Percentiles rank a stretch among this genome's conserved stretches.
phyloP scores from a whole-genome alignment of 2,113 vertebrate species.

The Neolamprologus variostigma region DNA sequence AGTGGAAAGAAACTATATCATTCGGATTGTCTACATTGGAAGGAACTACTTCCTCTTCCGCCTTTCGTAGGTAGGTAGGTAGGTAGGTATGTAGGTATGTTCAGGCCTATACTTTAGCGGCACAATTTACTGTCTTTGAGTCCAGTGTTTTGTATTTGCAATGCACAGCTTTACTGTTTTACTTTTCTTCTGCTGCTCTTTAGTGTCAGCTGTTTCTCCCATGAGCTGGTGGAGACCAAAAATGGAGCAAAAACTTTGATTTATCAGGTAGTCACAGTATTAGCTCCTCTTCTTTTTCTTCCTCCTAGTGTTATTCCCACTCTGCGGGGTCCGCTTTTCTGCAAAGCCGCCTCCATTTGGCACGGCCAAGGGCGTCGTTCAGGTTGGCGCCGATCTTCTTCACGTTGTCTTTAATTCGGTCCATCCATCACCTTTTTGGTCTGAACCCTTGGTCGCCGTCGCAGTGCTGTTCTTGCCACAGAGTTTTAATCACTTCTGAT shows the following conservation, averaged over 20 bases:
- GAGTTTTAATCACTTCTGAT: background rate
- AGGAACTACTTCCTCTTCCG: background rate
- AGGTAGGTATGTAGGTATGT: background rate
- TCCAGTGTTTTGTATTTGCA: background rate
- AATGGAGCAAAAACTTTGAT: background rate
- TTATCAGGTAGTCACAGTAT: background rate
- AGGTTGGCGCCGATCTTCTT: background rate
- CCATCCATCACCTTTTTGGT: background rate
- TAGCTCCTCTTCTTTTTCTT: background rate
- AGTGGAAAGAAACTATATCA: background rate
- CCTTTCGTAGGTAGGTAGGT: background rate
- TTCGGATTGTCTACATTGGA: background rate
- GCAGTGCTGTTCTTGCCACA: background rate
- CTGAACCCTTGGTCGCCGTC: background rate
- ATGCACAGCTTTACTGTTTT: background rate
- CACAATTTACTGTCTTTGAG: background rate
- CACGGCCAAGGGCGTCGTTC: background rate
- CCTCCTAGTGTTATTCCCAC: background rate
- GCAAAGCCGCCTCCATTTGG: background rate
- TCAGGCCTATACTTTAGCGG: background rate
- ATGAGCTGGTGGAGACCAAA: background rate
- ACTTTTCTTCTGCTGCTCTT: background rate
- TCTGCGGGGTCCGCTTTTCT: background rate
- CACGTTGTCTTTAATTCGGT: background rate
- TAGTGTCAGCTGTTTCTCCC: background rate